Evolutionary conservation across 2,797 vertebrate species (phyloP).

Genomic region (Falco peregrinus): DNA sequence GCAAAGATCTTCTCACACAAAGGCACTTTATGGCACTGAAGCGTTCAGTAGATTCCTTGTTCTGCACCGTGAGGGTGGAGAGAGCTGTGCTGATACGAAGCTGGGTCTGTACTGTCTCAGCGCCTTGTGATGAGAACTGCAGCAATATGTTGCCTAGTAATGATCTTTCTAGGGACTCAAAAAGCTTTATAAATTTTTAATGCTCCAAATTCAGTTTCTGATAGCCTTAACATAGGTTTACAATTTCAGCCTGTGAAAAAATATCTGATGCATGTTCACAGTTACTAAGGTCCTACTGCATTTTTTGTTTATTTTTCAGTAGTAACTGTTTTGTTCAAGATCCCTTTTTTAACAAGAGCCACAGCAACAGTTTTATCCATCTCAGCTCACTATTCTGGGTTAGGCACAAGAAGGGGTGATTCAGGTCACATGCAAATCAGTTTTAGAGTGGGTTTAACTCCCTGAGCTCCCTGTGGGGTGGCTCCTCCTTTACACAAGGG

Average conservation of each 20-base stretch:
- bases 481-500: background rate
- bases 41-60: background rate
- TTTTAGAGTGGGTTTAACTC: background rate
- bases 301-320: background rate
- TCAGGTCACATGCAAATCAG: background rate
- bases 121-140: background rate
- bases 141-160: constrained; percentile 35
- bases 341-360: background rate
- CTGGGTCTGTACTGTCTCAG: fast-evolving
- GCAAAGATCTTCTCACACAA: background rate
- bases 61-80: fast-evolving
- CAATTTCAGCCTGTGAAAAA: background rate
- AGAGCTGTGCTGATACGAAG: background rate
- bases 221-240: constrained; percentile 23
- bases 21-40: background rate
- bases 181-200: constrained; percentile 55
- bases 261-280: background rate
- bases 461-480: background rate
- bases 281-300: background rate
- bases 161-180: constrained; percentile 27
- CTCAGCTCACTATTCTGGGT: background rate
- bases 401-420: background rate
- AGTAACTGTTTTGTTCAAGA: background rate
- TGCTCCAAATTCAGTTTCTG: constrained; percentile 21
- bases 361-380: background rate